phyloP scores from a whole-genome alignment of 2,888 invertebrate genomes.

The Ypsolopha sequella region DNA sequence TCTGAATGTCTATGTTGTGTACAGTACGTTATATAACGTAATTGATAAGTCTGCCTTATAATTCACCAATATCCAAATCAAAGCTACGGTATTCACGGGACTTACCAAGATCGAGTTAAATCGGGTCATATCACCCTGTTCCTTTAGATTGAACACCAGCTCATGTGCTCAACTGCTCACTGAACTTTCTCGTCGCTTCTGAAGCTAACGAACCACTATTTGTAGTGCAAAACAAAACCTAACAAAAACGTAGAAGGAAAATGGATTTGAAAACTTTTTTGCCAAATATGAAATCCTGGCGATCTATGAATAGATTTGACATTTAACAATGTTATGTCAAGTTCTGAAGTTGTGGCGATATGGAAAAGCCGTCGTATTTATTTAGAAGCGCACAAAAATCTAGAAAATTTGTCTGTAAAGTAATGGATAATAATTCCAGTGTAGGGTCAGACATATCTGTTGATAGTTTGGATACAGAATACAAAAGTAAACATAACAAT shows the following conservation, averaged over 20 bases:
- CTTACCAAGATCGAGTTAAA: constrained; percentile 12
- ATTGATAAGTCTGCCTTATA: no score
- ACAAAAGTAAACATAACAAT: constrained; percentile 14
- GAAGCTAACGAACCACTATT: constrained; percentile 7
- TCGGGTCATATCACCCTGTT: constrained; percentile 20
- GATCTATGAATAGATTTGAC: no score
- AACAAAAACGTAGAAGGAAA: no score
- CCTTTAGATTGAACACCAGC: not conserved
- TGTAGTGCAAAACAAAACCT: no score
- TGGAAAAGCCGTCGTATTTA: constrained; percentile 28
- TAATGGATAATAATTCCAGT: constrained; percentile 29
- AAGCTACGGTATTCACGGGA: not conserved
- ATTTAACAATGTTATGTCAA: no score
- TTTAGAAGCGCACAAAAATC: constrained; percentile 36
- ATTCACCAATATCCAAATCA: no score
- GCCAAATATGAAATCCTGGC: no score
- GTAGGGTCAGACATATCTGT: constrained; percentile 43
- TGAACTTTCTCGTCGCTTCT: not conserved
- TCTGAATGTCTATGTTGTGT: no score
- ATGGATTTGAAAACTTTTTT: no score
- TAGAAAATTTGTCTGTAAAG: constrained; percentile 18
- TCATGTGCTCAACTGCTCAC: not conserved
- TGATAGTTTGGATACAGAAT: constrained; percentile 47
- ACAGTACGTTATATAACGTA: no score
- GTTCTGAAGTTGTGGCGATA: no score